Percentiles rank a stretch among this genome's conserved stretches.
Conservation (phyloP, 2,888 invertebrate species). For the Ptilodon capucinus region DNA sequence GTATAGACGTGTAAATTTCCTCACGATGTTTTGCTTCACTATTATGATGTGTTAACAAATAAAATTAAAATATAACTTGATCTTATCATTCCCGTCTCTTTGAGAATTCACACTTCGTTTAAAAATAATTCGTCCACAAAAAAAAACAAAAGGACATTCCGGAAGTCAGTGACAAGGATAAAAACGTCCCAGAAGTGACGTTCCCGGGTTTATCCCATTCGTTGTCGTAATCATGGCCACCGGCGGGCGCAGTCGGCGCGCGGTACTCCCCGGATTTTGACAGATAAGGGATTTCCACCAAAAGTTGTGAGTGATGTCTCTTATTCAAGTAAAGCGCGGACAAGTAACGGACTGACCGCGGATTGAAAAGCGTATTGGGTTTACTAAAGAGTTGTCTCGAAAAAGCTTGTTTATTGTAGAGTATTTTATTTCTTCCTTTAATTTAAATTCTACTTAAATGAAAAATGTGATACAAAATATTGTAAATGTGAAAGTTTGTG, state of each 20-base stretch:
- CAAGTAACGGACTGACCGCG: slow-evolving; percentile 25
- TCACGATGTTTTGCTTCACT: too few species aligned
- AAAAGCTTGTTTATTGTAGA: background rate
- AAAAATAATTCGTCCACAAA: background rate
- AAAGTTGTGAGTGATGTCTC: slow-evolving; percentile 73
- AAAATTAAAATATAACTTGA: too few species aligned
- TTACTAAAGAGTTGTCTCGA: background rate
- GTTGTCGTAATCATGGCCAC: slow-evolving; percentile 26
- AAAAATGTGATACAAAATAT: too few species aligned
- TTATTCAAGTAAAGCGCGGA: slow-evolving; percentile 40
- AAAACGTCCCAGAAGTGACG: slow-evolving; percentile 8
- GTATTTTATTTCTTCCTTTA: too few species aligned
- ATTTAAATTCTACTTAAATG: too few species aligned
- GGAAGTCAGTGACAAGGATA: slow-evolving; percentile 8
- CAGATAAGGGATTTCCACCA: slow-evolving; percentile 72
- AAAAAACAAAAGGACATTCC: slow-evolving; percentile 1
- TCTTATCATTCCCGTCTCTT: slow-evolving; percentile 7
- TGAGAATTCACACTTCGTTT: background rate
- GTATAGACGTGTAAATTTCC: too few species aligned
- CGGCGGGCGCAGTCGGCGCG: slow-evolving; percentile 57
- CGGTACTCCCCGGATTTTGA: slow-evolving; percentile 59
- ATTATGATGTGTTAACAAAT: too few species aligned
- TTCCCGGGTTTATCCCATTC: slow-evolving; percentile 19
- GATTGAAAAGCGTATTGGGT: background rate
- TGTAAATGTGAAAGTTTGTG: too few species aligned